Evolutionary conservation across 2,797 vertebrate species (phyloP).

Genomic region (Channallabes apus): DNA sequence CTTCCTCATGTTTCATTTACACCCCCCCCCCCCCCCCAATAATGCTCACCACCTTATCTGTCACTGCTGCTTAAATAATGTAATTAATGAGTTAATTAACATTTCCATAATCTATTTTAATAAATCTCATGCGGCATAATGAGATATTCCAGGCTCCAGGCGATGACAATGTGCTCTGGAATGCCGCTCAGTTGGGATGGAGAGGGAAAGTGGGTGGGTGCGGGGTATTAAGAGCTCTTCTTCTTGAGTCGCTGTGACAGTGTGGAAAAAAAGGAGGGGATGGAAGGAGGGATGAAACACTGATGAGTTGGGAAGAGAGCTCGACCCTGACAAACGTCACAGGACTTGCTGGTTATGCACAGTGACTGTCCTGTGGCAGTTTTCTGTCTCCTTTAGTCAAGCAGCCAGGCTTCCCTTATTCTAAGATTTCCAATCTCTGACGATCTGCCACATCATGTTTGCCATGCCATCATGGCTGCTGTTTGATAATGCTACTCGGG

Average conservation of each 20-base stretch:
- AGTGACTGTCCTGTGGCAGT: conserved; percentile 62
- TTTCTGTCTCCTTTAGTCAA: conserved; percentile 39
- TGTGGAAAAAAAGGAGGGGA: conserved; percentile 49
- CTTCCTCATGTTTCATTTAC: conserved; percentile 48
- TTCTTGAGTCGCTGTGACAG: conserved; percentile 60
- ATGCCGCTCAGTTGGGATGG: conserved; percentile 55
- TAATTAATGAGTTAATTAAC: conserved; percentile 89
- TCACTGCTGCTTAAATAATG: conserved; percentile 86
- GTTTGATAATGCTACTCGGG: conserved; percentile 23
- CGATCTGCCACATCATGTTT: conserved; percentile 35
- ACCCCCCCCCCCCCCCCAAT: conserved; percentile 50
- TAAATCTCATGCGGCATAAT: conserved; percentile 84
- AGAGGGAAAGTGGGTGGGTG: conserved; percentile 10
- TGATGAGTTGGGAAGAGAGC: conserved; percentile 64
- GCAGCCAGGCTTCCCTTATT: conserved; percentile 26
- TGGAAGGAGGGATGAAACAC: conserved; percentile 57
- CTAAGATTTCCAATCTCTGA: conserved; percentile 11
- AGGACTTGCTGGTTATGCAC: conserved; percentile 69
- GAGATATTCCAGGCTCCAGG: conserved; percentile 79
- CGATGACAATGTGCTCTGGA: conserved; percentile 70
- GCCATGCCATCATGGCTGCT: conserved; percentile 5
- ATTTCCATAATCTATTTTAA: conserved; percentile 88
- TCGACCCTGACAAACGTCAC: conserved; percentile 71
- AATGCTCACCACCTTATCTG: conserved; percentile 71
- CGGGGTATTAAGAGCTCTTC: conserved; percentile 13